Evolutionary conservation across 2,888 invertebrate species (phyloP).

Genomic region (Blastobasis lacticolella): DNA sequence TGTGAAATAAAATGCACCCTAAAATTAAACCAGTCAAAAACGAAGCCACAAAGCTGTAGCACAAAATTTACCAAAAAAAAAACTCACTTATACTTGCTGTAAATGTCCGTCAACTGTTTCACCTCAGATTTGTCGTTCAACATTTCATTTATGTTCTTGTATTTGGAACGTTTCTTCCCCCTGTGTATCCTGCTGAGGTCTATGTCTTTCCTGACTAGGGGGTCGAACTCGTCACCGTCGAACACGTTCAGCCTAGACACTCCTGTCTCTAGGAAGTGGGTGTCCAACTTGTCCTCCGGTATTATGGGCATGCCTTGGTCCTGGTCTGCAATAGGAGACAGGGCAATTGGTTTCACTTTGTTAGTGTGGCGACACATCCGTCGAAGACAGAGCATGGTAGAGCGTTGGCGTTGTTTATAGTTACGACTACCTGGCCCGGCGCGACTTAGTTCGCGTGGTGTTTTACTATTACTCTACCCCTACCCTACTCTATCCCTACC

Average conservation of each 20-base stretch:
- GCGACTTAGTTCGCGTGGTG: too few species aligned
- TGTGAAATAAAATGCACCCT: too few species aligned
- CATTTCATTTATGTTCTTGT: constrained; percentile 74
- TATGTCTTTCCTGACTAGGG: constrained; percentile 78
- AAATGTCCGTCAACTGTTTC: constrained; percentile 67
- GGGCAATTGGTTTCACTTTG: too few species aligned
- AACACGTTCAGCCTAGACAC: constrained; percentile 78
- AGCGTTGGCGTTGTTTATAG: too few species aligned
- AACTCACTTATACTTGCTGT: constrained; percentile 73
- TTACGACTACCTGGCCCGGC: too few species aligned
- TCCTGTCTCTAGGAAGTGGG: constrained; percentile 68
- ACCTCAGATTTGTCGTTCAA: constrained; percentile 80
- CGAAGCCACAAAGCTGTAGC: too few species aligned
- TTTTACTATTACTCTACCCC: too few species aligned
- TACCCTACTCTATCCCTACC: neutral
- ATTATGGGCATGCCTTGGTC: constrained; percentile 76
- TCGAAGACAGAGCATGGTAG: too few species aligned
- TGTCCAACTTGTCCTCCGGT: constrained; percentile 76
- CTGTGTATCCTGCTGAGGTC: constrained; percentile 53
- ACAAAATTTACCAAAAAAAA: neutral
- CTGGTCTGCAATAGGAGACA: constrained; percentile 28
- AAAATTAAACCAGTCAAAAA: too few species aligned
- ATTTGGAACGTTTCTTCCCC: constrained; percentile 77
- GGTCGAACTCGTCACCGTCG: constrained; percentile 85
- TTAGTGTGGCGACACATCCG: too few species aligned